These are phyloP conservation scores for Bombus huntii DNA, from an alignment of 1,140 invertebrate species.

Conservation along the genomic window DNA sequence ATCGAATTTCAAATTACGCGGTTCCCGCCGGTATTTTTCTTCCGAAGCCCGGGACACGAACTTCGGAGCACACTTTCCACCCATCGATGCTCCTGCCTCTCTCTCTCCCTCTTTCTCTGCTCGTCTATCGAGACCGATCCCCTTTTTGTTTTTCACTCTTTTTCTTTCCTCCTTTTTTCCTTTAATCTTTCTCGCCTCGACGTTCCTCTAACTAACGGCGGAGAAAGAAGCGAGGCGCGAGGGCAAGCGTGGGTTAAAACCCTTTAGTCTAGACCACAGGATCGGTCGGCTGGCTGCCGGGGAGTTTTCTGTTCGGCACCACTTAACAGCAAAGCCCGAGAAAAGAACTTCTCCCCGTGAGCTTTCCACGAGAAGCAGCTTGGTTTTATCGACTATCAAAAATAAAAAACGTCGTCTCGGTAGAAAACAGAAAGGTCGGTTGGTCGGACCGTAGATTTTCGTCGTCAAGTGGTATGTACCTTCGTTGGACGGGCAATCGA, in stretches of 20 bases:
- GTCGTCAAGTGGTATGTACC: not conserved
- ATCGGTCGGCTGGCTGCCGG: conserved; percentile 52
- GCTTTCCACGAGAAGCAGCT: conserved; percentile 47
- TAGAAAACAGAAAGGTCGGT: not conserved
- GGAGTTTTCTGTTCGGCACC: conserved; percentile 73
- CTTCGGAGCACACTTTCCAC: conserved; percentile 23
- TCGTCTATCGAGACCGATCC: conserved; percentile 7
- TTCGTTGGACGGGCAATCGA: too few relatives aligned
- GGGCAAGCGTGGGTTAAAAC: conserved; percentile 72
- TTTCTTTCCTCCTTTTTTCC: conserved; percentile 31
- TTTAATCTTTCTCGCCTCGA: conserved; percentile 64
- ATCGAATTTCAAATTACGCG: conserved; percentile 55
- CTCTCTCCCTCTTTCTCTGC: not conserved
- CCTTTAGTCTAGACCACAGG: conserved; percentile 80
- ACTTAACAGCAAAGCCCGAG: conserved; percentile 69
- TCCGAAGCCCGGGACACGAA: conserved; percentile 13
- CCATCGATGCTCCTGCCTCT: not conserved
- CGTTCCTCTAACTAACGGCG: conserved; percentile 34
- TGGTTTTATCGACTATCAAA: conserved; percentile 18
- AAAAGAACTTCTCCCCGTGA: conserved; percentile 70
- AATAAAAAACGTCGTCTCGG: not conserved
- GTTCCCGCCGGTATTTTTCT: conserved; percentile 46
- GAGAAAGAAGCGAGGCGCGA: conserved; percentile 33
- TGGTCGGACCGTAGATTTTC: not conserved
- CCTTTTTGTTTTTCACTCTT: conserved; percentile 8